Evolutionary conservation across 1,140 invertebrate species (phyloP).

Genomic region (Macrosteles quadrilineatus): DNA sequence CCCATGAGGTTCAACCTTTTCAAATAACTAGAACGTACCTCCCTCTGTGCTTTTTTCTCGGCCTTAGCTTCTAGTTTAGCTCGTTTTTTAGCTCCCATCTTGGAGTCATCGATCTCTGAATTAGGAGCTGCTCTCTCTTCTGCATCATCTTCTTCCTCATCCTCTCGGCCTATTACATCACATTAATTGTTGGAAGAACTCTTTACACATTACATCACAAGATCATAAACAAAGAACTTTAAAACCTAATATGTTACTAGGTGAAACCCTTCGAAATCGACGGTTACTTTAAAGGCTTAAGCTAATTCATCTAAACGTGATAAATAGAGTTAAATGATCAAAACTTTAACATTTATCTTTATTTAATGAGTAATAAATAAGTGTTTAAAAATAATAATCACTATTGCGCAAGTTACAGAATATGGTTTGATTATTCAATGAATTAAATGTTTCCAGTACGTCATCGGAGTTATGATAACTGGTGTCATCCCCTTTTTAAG

Average conservation of each 20-base stretch:
- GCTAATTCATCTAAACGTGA: no score
- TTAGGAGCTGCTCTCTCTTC: constrained; percentile 19
- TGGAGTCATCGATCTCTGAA: constrained; percentile 58
- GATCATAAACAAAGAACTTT: constrained; percentile 13
- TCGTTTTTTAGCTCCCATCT: constrained; percentile 91
- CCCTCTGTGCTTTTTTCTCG: constrained; percentile 81
- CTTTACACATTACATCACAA: background rate
- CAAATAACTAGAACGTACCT: constrained; percentile 53
- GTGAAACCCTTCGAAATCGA: no score
- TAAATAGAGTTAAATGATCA: no score
- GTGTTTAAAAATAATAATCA: background rate
- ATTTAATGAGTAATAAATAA: no score
- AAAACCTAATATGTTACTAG: background rate
- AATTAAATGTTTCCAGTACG: no score
- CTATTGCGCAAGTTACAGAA: background rate
- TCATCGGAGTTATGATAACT: no score
- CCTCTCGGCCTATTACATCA: background rate
- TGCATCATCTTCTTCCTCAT: constrained; percentile 37
- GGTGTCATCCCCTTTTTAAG: no score
- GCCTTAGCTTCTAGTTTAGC: constrained; percentile 92
- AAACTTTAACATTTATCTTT: no score
- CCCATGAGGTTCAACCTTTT: no score
- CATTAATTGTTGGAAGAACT: background rate
- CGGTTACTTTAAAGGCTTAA: no score
- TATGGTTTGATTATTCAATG: no score